phyloP scores from a whole-genome alignment of 1,140 invertebrate species.

The Lepidurus apus region DNA sequence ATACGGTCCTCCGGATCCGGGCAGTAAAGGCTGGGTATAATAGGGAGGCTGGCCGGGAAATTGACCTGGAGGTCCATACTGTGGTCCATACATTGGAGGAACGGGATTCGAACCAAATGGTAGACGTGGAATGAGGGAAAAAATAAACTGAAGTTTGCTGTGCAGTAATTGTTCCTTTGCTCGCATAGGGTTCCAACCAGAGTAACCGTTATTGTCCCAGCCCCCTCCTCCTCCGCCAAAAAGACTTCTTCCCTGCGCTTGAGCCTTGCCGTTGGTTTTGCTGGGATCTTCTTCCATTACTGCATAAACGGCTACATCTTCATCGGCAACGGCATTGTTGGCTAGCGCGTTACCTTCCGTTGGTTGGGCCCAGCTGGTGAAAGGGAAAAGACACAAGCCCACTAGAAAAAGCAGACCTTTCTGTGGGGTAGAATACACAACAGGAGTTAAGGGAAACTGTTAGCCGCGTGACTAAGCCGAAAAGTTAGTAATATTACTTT shows the following conservation, averaged over 20 bases:
- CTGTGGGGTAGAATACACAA: not conserved
- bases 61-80: not conserved
- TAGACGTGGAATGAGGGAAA: not conserved
- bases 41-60: conserved; percentile 2
- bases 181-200: not conserved
- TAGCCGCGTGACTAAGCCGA: not conserved
- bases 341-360: not conserved
- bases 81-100: conserved; percentile 8
- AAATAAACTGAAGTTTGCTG: not conserved
- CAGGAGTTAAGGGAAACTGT: not conserved
- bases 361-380: not conserved
- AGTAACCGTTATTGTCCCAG: not conserved
- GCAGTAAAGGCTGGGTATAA: not conserved
- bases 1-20: not conserved
- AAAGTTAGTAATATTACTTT: not conserved
- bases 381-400: not conserved
- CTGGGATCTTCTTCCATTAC: not conserved
- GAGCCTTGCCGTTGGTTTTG: not conserved
- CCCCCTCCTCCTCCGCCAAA: not conserved
- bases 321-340: not conserved
- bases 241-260: not conserved
- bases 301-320: not conserved
- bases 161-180: not conserved
- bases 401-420: not conserved
- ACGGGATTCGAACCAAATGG: conserved; percentile 9